Evolutionary conservation across 2,113 vertebrate genomes (phyloP), one percentile per base, ranked within the genome.

Genomic region (Melanotaenia duboulayi): DNA sequence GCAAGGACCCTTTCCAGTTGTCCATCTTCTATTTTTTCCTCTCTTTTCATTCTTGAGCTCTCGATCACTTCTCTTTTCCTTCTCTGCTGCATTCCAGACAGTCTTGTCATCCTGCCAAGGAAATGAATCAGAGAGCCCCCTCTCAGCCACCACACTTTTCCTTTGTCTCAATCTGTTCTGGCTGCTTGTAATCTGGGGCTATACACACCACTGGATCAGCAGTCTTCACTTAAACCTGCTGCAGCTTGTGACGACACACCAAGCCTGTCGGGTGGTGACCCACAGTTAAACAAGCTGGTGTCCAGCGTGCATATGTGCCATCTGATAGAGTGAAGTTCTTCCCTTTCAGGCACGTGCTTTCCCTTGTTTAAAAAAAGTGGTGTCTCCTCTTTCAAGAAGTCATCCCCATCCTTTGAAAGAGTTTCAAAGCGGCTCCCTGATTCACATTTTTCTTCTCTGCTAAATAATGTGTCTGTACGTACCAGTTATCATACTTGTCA

Each of bases 61-160:
- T 91, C 84, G 83, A 91, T 93, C 90, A 89, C 88, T 92, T 88
- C 86, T 90, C 92, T 94, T 93, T 94, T 94, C 94, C 93, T 89
- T 94, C 93, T 92, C 84, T 91, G 64, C 93, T 88, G 64, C 95
- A 95, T 96, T 95, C 95, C 92, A 83, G 84, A 90, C 94, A 92
- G 94, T 96, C 95, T 96, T 96, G 95, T 94, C 84, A 87, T 91
- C 86, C 91, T 94, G 95, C 95, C 95, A 96, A 95, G 93, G 93
- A 94, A 95, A 93, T 88, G 77, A 95, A 95, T 96, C 94, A 94
- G 94, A 95, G 93, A 89, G 89, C 91, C 92, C 86, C 95, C 94
- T 91, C 82, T 83, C 74, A 73, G 77, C 72, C 60, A n/a, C 85
- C 76, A 86, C 83, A 91, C 85, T 91, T 91, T 89, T 90, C 76